Conservation (phyloP, 2,797 vertebrate genomes). For the Eidolon dupreanum region DNA sequence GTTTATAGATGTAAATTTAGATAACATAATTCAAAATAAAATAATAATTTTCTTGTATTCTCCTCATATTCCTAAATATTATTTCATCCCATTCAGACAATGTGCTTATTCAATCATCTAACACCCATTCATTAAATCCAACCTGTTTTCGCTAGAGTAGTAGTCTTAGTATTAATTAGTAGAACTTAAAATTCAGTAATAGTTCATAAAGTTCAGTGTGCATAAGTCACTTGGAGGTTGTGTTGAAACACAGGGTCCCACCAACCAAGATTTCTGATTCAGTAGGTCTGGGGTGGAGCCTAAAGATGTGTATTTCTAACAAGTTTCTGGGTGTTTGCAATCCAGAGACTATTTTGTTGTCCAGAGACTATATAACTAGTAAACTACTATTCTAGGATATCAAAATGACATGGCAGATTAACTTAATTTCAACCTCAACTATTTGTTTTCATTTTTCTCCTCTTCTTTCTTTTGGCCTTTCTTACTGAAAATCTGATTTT, state of each 20-base stretch:
- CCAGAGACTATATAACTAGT: background rate
- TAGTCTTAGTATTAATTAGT: background rate
- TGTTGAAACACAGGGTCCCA: background rate
- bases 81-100: background rate
- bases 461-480: background rate
- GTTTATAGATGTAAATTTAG: background rate
- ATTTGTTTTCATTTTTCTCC: background rate
- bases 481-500: background rate
- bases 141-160: background rate
- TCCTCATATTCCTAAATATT: background rate
- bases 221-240: background rate
- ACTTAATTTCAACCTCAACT: background rate
- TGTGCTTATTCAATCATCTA: background rate
- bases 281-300: background rate
- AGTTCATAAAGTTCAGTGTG: background rate
- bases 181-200: background rate
- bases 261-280: background rate
- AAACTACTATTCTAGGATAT: background rate
- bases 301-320: background rate
- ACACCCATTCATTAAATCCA: background rate
- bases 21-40: background rate
- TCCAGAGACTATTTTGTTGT: background rate
- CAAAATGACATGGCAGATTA: background rate
- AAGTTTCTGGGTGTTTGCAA: background rate
- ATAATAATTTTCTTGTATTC: background rate